Conservation (phyloP, 1,140 invertebrate species). For the Ladona fulva region DNA sequence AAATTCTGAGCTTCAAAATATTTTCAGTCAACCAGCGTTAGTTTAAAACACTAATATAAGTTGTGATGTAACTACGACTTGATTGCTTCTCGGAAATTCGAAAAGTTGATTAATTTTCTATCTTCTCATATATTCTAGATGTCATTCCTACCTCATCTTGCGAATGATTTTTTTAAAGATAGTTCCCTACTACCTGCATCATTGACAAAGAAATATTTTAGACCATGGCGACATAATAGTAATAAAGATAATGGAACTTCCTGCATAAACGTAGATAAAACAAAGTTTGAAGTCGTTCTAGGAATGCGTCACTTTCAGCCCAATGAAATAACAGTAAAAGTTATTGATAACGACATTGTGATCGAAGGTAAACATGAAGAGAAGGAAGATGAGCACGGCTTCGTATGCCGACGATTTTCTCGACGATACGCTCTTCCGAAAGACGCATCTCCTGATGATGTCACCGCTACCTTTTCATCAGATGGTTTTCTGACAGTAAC, state of each 20-base stretch:
- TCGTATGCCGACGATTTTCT: slow-evolving; percentile 54
- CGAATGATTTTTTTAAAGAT: no score
- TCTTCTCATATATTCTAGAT: no score
- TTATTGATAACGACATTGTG: slow-evolving; percentile 52
- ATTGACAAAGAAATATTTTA: no score
- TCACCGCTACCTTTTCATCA: slow-evolving; percentile 57
- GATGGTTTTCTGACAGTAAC: slow-evolving; percentile 62
- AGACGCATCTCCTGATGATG: slow-evolving; percentile 50
- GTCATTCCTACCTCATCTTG: no score
- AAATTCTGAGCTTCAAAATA: no score
- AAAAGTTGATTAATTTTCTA: no score
- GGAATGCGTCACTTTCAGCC: slow-evolving; percentile 66
- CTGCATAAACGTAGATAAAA: slow-evolving; percentile 60
- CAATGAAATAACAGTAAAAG: slow-evolving; percentile 56
- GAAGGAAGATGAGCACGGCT: slow-evolving; percentile 52
- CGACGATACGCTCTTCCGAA: slow-evolving; percentile 60
- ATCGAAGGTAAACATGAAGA: no score
- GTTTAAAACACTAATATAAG: no score
- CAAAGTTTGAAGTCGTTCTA: slow-evolving; percentile 46
- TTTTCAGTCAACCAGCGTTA: no score
- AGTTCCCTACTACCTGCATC: no score
- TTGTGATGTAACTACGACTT: no score
- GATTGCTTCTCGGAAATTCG: no score
- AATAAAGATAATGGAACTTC: slow-evolving; percentile 58
- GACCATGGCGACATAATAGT: slow-evolving; percentile 55